phyloP scores from a whole-genome alignment of 2,113 vertebrate genomes.

The Aleadryas rufinucha region DNA sequence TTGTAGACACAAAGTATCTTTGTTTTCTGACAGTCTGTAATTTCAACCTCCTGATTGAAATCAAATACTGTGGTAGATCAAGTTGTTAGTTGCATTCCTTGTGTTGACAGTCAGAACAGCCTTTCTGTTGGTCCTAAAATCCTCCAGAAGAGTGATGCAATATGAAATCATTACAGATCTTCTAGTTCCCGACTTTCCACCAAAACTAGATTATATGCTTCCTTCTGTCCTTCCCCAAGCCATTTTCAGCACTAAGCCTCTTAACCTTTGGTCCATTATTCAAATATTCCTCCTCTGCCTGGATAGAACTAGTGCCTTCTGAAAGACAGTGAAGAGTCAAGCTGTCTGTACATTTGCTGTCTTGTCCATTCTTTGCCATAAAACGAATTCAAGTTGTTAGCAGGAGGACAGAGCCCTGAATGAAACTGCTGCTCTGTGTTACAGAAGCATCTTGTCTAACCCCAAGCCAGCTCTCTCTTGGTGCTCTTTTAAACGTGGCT shows the following conservation, averaged over 20 bases:
- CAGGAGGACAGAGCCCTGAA: not conserved
- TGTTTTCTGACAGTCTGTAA: not conserved
- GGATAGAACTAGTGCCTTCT: not conserved
- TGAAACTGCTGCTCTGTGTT: not conserved
- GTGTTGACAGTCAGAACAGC: not conserved
- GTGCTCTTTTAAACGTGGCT: not conserved
- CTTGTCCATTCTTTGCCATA: not conserved
- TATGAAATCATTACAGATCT: not conserved
- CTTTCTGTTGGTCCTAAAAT: not conserved
- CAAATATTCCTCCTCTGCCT: not conserved
- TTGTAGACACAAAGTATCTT: not conserved
- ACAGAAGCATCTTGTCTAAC: not conserved
- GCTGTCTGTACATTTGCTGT: not conserved
- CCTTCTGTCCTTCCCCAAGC: not conserved
- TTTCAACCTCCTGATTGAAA: not conserved
- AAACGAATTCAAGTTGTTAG: not conserved
- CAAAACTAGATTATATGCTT: not conserved
- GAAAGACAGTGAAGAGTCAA: not conserved
- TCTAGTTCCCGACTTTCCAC: not conserved
- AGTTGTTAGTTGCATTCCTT: not conserved
- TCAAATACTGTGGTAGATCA: not conserved
- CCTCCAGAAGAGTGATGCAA: not conserved
- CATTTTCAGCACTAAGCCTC: not conserved
- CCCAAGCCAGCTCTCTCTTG: not conserved
- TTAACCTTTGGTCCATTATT: not conserved